Evolutionary conservation across 2,797 vertebrate species (phyloP).

Genomic region (Danionella dracula): DNA sequence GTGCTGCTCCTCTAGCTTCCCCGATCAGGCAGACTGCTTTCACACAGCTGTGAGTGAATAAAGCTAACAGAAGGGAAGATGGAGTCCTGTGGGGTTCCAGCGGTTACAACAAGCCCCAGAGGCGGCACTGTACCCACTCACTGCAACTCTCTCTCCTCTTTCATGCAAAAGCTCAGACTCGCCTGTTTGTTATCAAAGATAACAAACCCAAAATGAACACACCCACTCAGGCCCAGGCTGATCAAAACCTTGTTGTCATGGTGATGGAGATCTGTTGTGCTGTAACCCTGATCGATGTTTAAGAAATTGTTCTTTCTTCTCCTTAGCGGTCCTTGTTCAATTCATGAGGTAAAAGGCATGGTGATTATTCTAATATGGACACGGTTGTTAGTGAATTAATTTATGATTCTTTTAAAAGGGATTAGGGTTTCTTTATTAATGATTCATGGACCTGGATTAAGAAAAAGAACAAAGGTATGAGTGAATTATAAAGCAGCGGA

Average conservation of each 20-base stretch:
- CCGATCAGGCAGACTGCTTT: constrained; percentile 26
- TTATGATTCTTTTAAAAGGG: constrained; percentile 62
- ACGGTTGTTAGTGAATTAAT: constrained; percentile 60
- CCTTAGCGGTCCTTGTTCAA: constrained; percentile 45
- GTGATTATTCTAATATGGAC: constrained; percentile 53
- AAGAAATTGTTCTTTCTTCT: constrained; percentile 17
- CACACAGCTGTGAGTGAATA: constrained; percentile 20
- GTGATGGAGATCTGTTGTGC: constrained; percentile 60
- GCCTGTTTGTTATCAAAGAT: constrained; percentile 59
- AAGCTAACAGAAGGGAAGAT: constrained; percentile 7
- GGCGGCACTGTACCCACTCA: background rate
- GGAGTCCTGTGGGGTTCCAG: constrained; percentile 11
- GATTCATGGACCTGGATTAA: constrained; percentile 62
- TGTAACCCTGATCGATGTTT: constrained; percentile 53
- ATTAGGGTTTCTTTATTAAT: constrained; percentile 61
- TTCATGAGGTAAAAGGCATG: constrained; percentile 51
- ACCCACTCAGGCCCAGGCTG: constrained; percentile 56
- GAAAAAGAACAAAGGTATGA: constrained; percentile 27
- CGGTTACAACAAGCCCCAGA: background rate
- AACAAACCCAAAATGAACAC: constrained; percentile 65
- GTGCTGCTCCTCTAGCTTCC: constrained; percentile 30
- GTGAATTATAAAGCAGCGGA: background rate
- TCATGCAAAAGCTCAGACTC: constrained; percentile 59
- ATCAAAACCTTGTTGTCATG: constrained; percentile 72
- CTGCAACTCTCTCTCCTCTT: constrained; percentile 48